Base-by-base conservation (phyloP, 2,113 vertebrate genomes). In the Morone chrysops region DNA sequence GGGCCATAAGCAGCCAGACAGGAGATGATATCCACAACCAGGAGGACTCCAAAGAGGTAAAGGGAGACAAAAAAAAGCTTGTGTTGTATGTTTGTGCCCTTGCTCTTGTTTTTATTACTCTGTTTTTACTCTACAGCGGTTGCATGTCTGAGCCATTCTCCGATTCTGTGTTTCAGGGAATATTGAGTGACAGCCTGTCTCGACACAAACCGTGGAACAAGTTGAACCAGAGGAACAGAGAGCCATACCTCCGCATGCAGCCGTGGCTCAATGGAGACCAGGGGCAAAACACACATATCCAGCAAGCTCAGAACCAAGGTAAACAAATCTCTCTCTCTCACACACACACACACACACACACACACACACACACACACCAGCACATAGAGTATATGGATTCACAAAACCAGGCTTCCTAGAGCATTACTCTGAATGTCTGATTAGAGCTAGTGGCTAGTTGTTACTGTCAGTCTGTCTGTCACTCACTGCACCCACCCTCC, bases 221-320 rank as follows among this genome's bases (percentile, higher is more conserved):
- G 94, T 91, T 97, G 94, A 97, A 97, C 80, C 97, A 98, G 95
- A 97, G 97, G 95, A 97, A 96, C 94, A 95, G 97, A 53, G 98
- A 99, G 93, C 96, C 97, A 83, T 99, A 97, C 95, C 97, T 98
- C 92, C 96, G 97, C 87, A 98, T 98, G 97, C 98, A 98, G 94
- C 96, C 98, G 77, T 99, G 98, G 98, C 95, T 98, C 88, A 97
- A 97, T n/a, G 97, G 97, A 79, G 97, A 99, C 92, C 97, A 97
- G 89, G 96, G 97, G 36, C 92, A 94, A 79, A 93, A 93, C 81
- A 36, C 92, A 87, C 90, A 89, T 68, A 77, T 77, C 74, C 93
- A 91, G 84, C 91, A 85, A 84, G 43, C 89, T 80, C 93, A 90
- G 56, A 93, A 93, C 90, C 94, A 94, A 94, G 92, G 92, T 94